Conservation (phyloP, 2,888 invertebrate genomes). For the Sinodicranocentrus sp. region DNA sequence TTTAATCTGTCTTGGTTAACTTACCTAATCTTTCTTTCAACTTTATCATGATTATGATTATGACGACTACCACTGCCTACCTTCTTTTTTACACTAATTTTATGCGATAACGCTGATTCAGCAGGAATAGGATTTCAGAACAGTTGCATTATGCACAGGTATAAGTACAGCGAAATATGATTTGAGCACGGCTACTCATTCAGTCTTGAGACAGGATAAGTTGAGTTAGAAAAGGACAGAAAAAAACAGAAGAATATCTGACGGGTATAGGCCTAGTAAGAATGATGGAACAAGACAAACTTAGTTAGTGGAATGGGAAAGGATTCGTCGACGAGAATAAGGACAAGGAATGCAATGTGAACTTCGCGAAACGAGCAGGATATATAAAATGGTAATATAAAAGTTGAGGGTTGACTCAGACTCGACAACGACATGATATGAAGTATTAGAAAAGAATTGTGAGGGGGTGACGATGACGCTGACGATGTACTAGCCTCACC, state of each 20-base stretch:
- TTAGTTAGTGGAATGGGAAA: background rate
- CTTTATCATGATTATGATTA: conserved; percentile 27
- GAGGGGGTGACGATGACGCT: conserved; percentile 5
- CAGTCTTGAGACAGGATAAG: no score
- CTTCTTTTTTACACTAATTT: conserved; percentile 22
- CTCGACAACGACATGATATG: background rate
- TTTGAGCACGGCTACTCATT: background rate
- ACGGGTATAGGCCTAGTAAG: background rate
- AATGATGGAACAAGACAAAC: background rate
- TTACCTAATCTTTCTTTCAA: conserved; percentile 40
- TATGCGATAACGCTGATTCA: conserved; percentile 13
- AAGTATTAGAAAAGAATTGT: background rate
- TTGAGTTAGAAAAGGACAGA: no score
- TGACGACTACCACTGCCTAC: conserved; percentile 17
- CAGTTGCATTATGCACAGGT: background rate
- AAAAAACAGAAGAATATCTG: background rate
- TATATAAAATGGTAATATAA: background rate
- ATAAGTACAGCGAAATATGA: background rate
- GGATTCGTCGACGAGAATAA: background rate
- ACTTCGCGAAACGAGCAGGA: conserved; percentile 24
- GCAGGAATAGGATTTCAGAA: conserved; percentile 8
- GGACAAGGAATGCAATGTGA: conserved; percentile 5
- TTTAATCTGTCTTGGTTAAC: background rate
- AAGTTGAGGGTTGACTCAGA: conserved; percentile 15
- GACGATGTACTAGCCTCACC: conserved; percentile 1